Conservation (phyloP, 35 echinoderm and acorn worm species). For the Heliocidaris erythrogramma region DNA sequence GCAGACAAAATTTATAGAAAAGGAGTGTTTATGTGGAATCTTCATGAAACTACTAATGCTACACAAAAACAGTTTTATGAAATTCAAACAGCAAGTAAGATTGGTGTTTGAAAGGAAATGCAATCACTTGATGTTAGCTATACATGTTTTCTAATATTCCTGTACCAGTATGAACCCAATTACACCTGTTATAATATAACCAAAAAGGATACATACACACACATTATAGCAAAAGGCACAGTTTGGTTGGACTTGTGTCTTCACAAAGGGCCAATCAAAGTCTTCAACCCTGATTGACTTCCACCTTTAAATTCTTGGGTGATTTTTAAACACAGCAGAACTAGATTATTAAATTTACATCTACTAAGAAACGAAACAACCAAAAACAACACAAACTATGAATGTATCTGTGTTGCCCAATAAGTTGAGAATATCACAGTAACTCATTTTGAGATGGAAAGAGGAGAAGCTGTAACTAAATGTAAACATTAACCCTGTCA, state of each 20-base stretch:
- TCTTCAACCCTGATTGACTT: background rate
- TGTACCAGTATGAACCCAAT: background rate
- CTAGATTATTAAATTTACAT: no score
- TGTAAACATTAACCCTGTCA: background rate
- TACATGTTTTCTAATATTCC: background rate
- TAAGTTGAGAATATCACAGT: no score
- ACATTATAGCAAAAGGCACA: constrained; percentile 4
- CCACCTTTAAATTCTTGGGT: background rate
- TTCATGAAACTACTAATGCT: no score
- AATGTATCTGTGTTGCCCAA: no score
- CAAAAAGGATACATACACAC: constrained; percentile 24
- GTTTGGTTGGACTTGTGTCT: background rate
- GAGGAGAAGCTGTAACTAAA: background rate
- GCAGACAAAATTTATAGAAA: no score
- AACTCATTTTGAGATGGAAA: background rate
- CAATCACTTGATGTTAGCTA: background rate
- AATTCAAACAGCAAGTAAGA: background rate
- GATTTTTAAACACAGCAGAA: no score
- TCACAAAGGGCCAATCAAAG: background rate
- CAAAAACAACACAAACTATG: no score
- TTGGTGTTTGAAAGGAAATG: background rate
- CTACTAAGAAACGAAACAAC: no score
- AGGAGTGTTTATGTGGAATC: no score
- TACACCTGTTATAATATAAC: background rate
- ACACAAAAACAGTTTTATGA: no score